Percentiles rank a stretch among this genome's conserved stretches.
phyloP scores from a whole-genome alignment of 53 echinoderm and acorn worm genomes.

The Hippasteria phrygiana region DNA sequence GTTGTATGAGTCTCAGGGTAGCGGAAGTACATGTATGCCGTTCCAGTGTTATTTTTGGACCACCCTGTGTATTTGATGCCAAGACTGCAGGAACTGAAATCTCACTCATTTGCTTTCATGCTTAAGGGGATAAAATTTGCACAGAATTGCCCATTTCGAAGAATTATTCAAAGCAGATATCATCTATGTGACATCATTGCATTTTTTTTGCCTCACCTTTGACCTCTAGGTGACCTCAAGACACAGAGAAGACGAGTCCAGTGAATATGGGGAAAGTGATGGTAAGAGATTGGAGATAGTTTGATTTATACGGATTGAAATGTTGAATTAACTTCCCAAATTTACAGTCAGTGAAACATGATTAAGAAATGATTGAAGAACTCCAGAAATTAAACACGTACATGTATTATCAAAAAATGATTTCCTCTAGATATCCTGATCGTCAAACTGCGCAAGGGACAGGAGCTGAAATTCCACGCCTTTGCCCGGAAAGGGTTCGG shows the following conservation, averaged over 20 bases:
- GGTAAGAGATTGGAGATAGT: slow-evolving; percentile 70
- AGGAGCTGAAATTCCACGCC: slow-evolving; percentile 92
- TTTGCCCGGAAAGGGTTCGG: slow-evolving; percentile 97
- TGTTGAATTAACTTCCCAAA: background rate
- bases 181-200: background rate
- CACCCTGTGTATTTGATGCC: no score
- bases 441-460: slow-evolving; percentile 93
- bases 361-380: no score
- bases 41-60: no score
- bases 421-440: slow-evolving; percentile 87
- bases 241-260: slow-evolving; percentile 93
- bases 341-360: no score
- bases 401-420: background rate
- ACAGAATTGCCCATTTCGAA: no score
- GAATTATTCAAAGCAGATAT: background rate
- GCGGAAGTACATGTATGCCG: no score
- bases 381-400: no score
- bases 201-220: background rate
- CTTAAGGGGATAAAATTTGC: no score
- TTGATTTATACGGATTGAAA: background rate
- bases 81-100: no score
- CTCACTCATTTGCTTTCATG: no score
- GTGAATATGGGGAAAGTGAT: slow-evolving; percentile 96
- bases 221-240: slow-evolving; percentile 86
- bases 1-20: no score